Base-by-base conservation (phyloP, 2,888 invertebrate species). In the Acanthoscelides obtectus region DNA sequence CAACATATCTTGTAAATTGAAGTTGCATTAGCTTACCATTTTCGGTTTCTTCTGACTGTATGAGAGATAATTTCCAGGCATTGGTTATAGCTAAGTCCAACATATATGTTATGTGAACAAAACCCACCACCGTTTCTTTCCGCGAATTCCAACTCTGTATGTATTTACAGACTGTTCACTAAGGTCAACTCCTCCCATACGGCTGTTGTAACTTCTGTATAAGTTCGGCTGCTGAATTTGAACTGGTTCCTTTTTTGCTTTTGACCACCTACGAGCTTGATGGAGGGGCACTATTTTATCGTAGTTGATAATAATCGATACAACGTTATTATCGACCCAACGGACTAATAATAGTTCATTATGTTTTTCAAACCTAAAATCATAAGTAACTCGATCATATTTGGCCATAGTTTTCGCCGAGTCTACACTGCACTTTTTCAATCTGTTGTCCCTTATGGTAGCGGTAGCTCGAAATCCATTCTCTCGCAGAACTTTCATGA, bases 401-500 rank as follows among this genome's bases (percentile, higher is more conserved):
- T n/a, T n/a, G n/a, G n/a, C n/a, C n/a, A n/a, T n/a, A n/a, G n/a
- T n/a, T n/a, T n/a, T n/a, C n/a, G n/a, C n/a, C n/a, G n/a, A n/a
- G n/a, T n/a, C n/a, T n/a, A n/a, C n/a, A n/a, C n/a, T n/a, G n/a
- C n/a, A n/a, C n/a, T n/a, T n/a, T n/a, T n/a, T n/a, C n/a, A n/a
- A n/a, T n/a, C n/a, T n/a, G n/a, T n/a, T n/a, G n/a, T n/a, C n/a
- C n/a, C n/a, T n/a, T n/a, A n/a, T n/a, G n/a, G n/a, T n/a, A n/a
- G n/a, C n/a, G n/a, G 68, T 68, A 22, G 68, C 68, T 22, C 68
- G 20, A 68, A 68, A 68, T 25, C 68, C 68, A 22, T 68, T 6
- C 12, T 17, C 22, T 12, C 68, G 6, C 68, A 68, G 20, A 12
- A 6, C 22, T 6, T 20, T 68, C 20, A 68, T 12, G 12, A 63